phyloP scores from a whole-genome alignment of 2,113 vertebrate species.

The Melierax canorus region DNA sequence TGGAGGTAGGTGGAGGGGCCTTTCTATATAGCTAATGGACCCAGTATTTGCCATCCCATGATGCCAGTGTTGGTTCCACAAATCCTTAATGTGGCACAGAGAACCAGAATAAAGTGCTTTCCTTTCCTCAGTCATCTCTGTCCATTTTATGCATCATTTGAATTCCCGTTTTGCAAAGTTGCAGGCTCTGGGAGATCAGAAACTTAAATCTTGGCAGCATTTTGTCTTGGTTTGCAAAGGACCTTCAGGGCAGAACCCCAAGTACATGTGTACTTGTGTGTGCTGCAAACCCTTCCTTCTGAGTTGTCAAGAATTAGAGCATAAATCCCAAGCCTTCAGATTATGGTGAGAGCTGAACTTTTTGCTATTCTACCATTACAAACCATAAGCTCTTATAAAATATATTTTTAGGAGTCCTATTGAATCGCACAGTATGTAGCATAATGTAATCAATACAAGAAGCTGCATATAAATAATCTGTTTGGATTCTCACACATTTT shows the following conservation, averaged over 20 bases:
- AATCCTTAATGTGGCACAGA: not conserved
- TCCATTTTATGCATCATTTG: not conserved
- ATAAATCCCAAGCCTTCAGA: not conserved
- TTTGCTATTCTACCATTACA: slow-evolving; percentile 32
- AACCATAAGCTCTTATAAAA: slow-evolving; percentile 51
- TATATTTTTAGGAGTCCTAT: slow-evolving; percentile 64
- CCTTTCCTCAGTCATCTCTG: not conserved
- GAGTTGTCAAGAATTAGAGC: not conserved
- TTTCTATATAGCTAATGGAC: not conserved
- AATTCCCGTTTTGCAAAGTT: not conserved
- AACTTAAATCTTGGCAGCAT: not conserved
- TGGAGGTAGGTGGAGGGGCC: not conserved
- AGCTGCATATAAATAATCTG: slow-evolving; percentile 73
- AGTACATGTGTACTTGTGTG: not conserved
- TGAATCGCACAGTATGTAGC: slow-evolving; percentile 64
- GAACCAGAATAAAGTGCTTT: not conserved
- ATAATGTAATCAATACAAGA: slow-evolving; percentile 72
- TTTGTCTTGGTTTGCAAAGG: not conserved
- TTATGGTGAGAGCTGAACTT: not conserved
- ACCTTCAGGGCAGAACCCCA: not conserved
- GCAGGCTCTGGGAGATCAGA: not conserved
- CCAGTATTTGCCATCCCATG: not conserved
- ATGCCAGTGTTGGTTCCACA: not conserved
- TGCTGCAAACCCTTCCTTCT: not conserved
- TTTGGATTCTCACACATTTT: slow-evolving; percentile 72